Conservation (phyloP, 2,797 vertebrate genomes). For the Amazona ochrocephala region DNA sequence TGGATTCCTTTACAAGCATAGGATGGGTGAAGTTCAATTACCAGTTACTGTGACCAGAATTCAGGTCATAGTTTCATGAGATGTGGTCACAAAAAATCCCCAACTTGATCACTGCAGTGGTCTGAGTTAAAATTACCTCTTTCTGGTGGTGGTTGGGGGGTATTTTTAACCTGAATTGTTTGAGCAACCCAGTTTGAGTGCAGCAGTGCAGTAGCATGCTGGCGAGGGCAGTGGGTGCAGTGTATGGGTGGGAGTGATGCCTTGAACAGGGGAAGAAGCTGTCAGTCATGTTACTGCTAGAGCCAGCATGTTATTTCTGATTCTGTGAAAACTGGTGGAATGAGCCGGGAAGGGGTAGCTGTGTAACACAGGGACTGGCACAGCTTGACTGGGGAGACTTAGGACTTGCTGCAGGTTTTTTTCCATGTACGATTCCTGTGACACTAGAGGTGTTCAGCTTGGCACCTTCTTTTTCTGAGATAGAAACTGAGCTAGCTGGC, state of each 20-base stretch:
- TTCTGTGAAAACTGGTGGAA: neutral
- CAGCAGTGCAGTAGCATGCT: neutral
- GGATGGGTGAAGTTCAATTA: neutral
- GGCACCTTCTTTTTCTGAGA: neutral
- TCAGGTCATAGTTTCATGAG: slow-evolving; percentile 1
- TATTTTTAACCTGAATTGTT: neutral
- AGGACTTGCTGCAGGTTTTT: neutral
- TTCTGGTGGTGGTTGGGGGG: neutral
- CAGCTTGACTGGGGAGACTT: neutral
- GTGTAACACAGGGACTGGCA: neutral
- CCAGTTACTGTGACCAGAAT: neutral
- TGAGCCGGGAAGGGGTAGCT: neutral
- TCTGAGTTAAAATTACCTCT: slow-evolving; percentile 23
- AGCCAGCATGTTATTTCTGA: neutral
- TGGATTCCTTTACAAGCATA: neutral
- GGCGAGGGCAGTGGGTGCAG: neutral
- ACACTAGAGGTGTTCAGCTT: neutral
- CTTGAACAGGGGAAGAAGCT: neutral
- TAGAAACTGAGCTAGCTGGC: neutral
- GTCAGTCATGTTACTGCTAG: neutral
- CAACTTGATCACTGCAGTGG: neutral
- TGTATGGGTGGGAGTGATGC: neutral
- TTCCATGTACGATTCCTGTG: neutral
- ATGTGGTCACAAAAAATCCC: neutral
- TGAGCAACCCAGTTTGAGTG: neutral